A percentile compares a stretch with the other conserved stretches of the same genome.
Evolutionary conservation across 2,797 vertebrate species (phyloP).

Genomic region (Coilia nasus): DNA sequence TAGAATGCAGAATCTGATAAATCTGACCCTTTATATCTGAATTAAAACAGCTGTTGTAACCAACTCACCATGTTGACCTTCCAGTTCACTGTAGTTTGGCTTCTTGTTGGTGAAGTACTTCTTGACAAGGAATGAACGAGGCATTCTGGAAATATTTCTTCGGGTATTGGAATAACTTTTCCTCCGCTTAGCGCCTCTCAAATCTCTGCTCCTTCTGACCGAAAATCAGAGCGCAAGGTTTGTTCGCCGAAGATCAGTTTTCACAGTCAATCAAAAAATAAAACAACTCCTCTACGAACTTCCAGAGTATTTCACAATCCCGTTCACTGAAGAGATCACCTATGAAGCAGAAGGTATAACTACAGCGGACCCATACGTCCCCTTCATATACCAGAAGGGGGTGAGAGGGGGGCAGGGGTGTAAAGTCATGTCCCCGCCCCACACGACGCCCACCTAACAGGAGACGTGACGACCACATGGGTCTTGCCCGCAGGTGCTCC

Average conservation of each 20-base stretch:
- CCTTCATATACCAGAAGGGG: constrained; percentile 47
- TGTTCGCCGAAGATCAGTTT: too few species aligned
- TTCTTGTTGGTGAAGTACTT: constrained; percentile 91
- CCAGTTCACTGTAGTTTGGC: constrained; percentile 88
- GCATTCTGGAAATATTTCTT: constrained; percentile 75
- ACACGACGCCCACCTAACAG: constrained; percentile 61
- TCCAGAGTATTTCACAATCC: constrained; percentile 10
- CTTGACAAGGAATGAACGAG: constrained; percentile 95
- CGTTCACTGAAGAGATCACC: not conserved
- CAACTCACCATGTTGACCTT: constrained; percentile 83
- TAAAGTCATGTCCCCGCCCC: constrained; percentile 57
- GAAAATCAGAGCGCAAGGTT: too few species aligned
- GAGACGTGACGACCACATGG: constrained; percentile 14
- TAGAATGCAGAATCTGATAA: not conserved
- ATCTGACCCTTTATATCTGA: not conserved
- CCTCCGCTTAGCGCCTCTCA: not conserved
- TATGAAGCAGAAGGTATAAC: constrained; percentile 36
- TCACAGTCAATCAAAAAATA: not conserved
- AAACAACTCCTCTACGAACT: constrained; percentile 29
- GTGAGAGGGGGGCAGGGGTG: constrained; percentile 65
- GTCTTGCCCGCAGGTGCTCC: constrained; percentile 60
- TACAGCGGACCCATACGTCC: constrained; percentile 27
- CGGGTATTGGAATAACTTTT: not conserved
- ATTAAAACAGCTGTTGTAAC: not conserved
- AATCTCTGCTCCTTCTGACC: not conserved